Evolutionary conservation across 2,888 invertebrate species (phyloP).

Genomic region (Drosophila lutescens): DNA sequence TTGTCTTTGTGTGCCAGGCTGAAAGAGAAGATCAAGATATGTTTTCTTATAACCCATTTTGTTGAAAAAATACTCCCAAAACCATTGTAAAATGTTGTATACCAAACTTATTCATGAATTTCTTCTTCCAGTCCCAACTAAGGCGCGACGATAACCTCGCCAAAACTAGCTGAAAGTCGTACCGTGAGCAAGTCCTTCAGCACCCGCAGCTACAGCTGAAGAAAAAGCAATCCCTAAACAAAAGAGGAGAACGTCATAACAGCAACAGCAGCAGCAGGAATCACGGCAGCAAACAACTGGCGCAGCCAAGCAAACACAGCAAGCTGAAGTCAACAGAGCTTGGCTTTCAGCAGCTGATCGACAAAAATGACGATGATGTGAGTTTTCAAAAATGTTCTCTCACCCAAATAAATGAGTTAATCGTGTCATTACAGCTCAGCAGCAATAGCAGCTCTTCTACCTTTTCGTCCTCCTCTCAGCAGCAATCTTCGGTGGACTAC

Average conservation of each 20-base stretch:
- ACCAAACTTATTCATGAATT: background rate
- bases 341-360: slow-evolving; percentile 53
- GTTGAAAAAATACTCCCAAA: background rate
- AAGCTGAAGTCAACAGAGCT: slow-evolving; percentile 47
- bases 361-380: slow-evolving; percentile 64
- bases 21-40: slow-evolving; percentile 29
- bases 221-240: slow-evolving; percentile 47
- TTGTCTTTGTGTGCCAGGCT: slow-evolving; percentile 67
- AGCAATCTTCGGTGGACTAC: slow-evolving; percentile 75
- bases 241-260: slow-evolving; percentile 32
- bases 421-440: slow-evolving; percentile 51
- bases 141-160: slow-evolving; percentile 84
- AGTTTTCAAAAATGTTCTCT: slow-evolving; percentile 2
- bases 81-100: background rate
- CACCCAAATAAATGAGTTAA: background rate
- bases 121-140: slow-evolving; percentile 81
- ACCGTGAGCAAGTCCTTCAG: slow-evolving; percentile 54
- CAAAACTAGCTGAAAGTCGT: slow-evolving; percentile 84
- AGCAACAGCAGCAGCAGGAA: slow-evolving; percentile 19
- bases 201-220: slow-evolving; percentile 35
- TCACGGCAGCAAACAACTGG: slow-evolving; percentile 10
- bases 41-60: background rate
- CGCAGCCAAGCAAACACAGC: slow-evolving; percentile 27
- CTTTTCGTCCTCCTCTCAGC: slow-evolving; percentile 64
- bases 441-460: slow-evolving; percentile 63